Conservation (phyloP, 1,140 invertebrate genomes). For the Drosophila micromelanica region DNA sequence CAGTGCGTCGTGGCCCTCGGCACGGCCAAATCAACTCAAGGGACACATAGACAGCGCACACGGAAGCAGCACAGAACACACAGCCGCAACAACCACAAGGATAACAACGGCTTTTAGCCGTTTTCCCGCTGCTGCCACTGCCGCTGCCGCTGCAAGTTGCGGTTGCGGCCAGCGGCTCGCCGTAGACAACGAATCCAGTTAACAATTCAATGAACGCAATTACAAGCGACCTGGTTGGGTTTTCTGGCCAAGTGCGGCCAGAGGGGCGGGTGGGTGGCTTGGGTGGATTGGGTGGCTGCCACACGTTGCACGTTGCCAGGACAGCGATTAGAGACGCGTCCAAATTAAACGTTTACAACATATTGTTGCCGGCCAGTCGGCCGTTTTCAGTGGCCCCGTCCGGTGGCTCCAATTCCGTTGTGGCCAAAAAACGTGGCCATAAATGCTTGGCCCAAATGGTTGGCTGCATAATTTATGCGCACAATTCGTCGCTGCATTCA, state of each 20-base stretch:
- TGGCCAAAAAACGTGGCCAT: constrained; percentile 54
- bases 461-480: constrained; percentile 79
- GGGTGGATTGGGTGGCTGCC: constrained; percentile 1
- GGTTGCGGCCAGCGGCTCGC: constrained; percentile 45
- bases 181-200: constrained; percentile 68
- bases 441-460: constrained; percentile 64
- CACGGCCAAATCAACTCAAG: constrained; percentile 66
- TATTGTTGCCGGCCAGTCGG: constrained; percentile 64
- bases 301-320: constrained; percentile 60
- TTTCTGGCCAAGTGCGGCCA: constrained; percentile 14
- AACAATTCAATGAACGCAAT: constrained; percentile 83
- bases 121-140: constrained; percentile 25
- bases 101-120: constrained; percentile 78
- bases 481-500: constrained; percentile 75
- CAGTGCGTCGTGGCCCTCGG: constrained; percentile 38
- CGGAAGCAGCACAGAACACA: constrained; percentile 1
- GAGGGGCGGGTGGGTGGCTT: background rate
- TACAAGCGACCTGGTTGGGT: constrained; percentile 51
- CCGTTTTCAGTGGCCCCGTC: constrained; percentile 5
- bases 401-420: constrained; percentile 13
- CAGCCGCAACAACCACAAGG: constrained; percentile 60
- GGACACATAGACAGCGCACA: constrained; percentile 33
- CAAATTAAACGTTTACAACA: constrained; percentile 82
- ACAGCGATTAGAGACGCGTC: constrained; percentile 75
- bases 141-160: constrained; percentile 60